Evolutionary conservation across 2,113 vertebrate species (phyloP), one percentile per base, ranked within the genome.

Genomic region (Halichoeres trimaculatus): DNA sequence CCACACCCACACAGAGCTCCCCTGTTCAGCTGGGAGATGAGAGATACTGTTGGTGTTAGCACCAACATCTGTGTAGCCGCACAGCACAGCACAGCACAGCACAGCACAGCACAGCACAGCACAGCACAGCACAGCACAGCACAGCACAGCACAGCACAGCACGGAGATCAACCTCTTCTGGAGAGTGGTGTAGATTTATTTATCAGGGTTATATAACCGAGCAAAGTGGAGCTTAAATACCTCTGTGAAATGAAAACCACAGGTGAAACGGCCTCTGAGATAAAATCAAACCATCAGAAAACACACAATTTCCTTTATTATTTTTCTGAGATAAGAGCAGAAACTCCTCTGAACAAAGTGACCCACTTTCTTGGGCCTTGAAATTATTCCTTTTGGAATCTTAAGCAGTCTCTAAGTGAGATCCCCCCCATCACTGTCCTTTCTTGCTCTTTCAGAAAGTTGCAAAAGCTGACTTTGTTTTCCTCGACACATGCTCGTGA

Each of bases 1-100:
- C 85, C 76, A 72, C 86, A 83, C 75, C 83, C 89, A 84, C 74
- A 74, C 74, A 13, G 34, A 77, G 65, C 70, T 68, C 71, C 52
- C 53, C 8, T 2, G 69, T 65, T 85, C 76, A 85, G 57, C 63
- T 41, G 65, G 51, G 45, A 83, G 74, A 87, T 63, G 58, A 80
- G 47, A 78, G 78, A 90, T 76, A 81, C 61, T 53, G 78, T 52
- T 48, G 74, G 62, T 13, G 61, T 64, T 70, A 75, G 72, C 74
- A 78, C 20, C 57, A 72, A 83, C 85, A 85, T 78, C 80, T 86
- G 76, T 56, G 79, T 30, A 55, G 71, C 45, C 58, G 17, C 77
- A 69, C 35, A 55, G 61, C 20, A 23, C 57, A 61, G 40, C 48
- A 17, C 65, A 38, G 61, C 20, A 23, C 57, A 61, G 40, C 48